Percentiles rank a stretch among this genome's conserved stretches.
phyloP scores from a whole-genome alignment of 2,888 invertebrate genomes.

The Eristalis intricaria region DNA sequence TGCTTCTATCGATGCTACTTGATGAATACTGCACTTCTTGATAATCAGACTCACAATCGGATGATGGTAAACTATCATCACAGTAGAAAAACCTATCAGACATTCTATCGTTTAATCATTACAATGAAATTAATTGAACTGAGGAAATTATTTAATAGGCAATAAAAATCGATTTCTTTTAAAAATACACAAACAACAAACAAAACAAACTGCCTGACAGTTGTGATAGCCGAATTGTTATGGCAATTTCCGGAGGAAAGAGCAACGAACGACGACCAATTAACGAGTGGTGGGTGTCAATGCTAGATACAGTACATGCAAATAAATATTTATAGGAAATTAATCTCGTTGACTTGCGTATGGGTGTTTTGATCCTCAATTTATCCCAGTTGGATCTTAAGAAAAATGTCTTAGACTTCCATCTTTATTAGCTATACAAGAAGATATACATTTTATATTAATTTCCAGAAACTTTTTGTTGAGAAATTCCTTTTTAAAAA shows the following conservation, averaged over 20 bases:
- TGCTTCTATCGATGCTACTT: constrained; percentile 79
- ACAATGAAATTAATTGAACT: constrained; percentile 26
- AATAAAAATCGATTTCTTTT: constrained; percentile 64
- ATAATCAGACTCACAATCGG: constrained; percentile 76
- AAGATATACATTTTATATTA: too few species aligned
- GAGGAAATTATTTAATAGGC: constrained; percentile 34
- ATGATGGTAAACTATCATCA: constrained; percentile 67
- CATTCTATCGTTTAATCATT: constrained; percentile 58
- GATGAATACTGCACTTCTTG: constrained; percentile 79
- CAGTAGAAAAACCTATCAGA: constrained; percentile 58
- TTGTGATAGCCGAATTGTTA: constrained; percentile 57
- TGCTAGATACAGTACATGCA: not conserved
- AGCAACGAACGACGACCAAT: not conserved
- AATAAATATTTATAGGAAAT: not conserved
- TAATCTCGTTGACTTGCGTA: too few species aligned
- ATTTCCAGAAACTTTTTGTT: too few species aligned
- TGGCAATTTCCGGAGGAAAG: constrained; percentile 53
- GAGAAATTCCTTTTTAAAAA: too few species aligned
- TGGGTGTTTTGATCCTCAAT: too few species aligned
- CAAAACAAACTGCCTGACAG: constrained; percentile 56
- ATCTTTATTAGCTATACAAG: too few species aligned
- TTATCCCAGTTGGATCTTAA: too few species aligned
- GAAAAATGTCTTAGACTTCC: too few species aligned
- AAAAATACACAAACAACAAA: constrained; percentile 63
- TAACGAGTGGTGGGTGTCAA: constrained; percentile 21